These are phyloP conservation scores for Linurgus olivaceus DNA, from an alignment of 2,797 vertebrate species.

Conservation along the genomic window DNA sequence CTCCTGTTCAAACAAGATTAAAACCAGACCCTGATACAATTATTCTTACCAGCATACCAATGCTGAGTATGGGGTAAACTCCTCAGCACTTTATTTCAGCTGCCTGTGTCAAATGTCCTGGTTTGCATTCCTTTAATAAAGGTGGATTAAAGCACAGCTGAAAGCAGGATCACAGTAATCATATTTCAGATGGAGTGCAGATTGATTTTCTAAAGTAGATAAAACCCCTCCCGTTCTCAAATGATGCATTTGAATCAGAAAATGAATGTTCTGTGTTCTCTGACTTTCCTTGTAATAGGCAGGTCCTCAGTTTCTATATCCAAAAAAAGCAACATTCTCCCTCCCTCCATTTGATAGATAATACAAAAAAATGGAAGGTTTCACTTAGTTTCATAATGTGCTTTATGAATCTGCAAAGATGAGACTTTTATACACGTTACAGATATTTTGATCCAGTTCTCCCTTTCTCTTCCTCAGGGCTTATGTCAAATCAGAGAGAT, in stretches of 20 bases:
- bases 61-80: background rate
- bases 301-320: background rate
- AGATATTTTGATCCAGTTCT: conserved; percentile 21
- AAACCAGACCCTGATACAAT: conserved; percentile 3
- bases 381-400: background rate
- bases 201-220: conserved; percentile 7
- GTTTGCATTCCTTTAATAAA: conserved; percentile 23
- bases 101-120: background rate
- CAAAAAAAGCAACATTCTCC: background rate
- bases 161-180: background rate
- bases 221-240: conserved; percentile 15
- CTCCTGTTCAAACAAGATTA: conserved; percentile 1
- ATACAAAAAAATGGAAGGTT: background rate
- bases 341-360: background rate
- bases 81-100: background rate
- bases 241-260: background rate
- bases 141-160: conserved; percentile 10
- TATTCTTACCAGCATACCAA: background rate
- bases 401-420: background rate
- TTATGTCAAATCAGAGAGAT: conserved; percentile 14
- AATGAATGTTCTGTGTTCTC: background rate
- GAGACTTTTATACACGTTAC: background rate
- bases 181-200: conserved; percentile 6
- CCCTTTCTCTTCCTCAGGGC: background rate
- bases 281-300: background rate